Evolutionary conservation across 2,888 invertebrate genomes (phyloP).

Genomic region (Ametastegia equiseti): DNA sequence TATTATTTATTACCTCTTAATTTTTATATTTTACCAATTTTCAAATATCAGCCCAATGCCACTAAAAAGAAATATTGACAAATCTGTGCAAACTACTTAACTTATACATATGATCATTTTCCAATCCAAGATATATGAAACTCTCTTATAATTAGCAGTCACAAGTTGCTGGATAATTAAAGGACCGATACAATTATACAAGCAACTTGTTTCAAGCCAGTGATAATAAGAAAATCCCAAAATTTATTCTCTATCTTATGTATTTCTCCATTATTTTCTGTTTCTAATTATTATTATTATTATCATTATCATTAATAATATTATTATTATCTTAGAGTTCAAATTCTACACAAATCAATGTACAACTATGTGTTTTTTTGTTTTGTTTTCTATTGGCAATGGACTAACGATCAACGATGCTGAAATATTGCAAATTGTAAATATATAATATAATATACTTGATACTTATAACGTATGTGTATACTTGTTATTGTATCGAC

Average conservation of each 20-base stretch:
- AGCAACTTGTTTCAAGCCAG: slow-evolving; percentile 2
- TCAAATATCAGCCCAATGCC: slow-evolving; percentile 19
- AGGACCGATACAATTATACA: slow-evolving; percentile 40
- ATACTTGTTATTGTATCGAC: slow-evolving; percentile 15
- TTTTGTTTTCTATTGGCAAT: slow-evolving; percentile 19
- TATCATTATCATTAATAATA: not conserved
- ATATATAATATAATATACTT: not conserved
- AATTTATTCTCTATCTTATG: not conserved
- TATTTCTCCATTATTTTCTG: no score
- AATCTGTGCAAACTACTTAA: not conserved
- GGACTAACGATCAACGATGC: slow-evolving; percentile 53
- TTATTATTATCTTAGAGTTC: not conserved
- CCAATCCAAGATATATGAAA: not conserved
- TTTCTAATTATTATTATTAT: not conserved
- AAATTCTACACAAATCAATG: not conserved
- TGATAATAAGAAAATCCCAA: not conserved
- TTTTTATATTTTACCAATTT: no score
- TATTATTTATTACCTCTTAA: not conserved
- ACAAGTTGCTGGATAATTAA: slow-evolving; percentile 32
- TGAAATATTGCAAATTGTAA: slow-evolving; percentile 51
- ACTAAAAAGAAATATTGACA: not conserved
- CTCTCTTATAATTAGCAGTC: not conserved
- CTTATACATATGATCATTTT: not conserved
- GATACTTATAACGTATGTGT: slow-evolving; percentile 2
- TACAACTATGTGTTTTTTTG: not conserved